A percentile compares a stretch with the other conserved stretches of the same genome.
phyloP scores from a whole-genome alignment of 1,140 invertebrate species.

The Pantala flavescens region DNA sequence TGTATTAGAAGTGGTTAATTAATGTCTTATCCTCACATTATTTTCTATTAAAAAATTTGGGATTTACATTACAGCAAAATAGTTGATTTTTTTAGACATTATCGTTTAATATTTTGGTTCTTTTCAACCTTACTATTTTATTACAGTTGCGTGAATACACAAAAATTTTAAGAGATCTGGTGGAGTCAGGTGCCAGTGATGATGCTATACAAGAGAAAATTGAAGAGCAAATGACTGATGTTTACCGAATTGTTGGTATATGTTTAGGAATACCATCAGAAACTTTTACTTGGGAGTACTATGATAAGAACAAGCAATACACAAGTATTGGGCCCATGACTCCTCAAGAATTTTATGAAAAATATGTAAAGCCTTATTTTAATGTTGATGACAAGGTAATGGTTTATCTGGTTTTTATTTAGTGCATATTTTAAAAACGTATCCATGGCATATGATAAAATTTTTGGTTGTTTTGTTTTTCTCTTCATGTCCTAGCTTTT shows the following conservation, averaged over 20 bases:
- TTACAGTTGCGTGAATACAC: constrained; percentile 69
- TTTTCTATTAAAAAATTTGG: too few relatives aligned
- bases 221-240: constrained; percentile 54
- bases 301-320: constrained; percentile 74
- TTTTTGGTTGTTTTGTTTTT: too few relatives aligned
- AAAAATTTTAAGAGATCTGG: constrained; percentile 51
- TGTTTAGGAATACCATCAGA: constrained; percentile 72
- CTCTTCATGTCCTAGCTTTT: too few relatives aligned
- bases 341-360: constrained; percentile 69
- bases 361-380: constrained; percentile 64
- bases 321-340: constrained; percentile 62
- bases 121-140: too few relatives aligned
- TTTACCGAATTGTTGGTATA: constrained; percentile 75
- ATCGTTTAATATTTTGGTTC: too few relatives aligned
- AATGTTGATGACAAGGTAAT: constrained; percentile 73
- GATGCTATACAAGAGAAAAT: constrained; percentile 47
- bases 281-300: constrained; percentile 76
- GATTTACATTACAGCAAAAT: too few relatives aligned
- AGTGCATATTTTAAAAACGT: too few relatives aligned
- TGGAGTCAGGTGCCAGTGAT: constrained; percentile 44
- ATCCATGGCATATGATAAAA: too few relatives aligned
- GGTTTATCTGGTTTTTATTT: neutral
- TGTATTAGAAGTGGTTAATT: too few relatives aligned
- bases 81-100: too few relatives aligned
- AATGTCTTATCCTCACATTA: too few relatives aligned